A percentile compares a stretch with the other conserved stretches of the same genome.
These are phyloP conservation scores for Delphinapterus leucas DNA, from an alignment of 2,113 vertebrate species.

Conservation along the genomic window DNA sequence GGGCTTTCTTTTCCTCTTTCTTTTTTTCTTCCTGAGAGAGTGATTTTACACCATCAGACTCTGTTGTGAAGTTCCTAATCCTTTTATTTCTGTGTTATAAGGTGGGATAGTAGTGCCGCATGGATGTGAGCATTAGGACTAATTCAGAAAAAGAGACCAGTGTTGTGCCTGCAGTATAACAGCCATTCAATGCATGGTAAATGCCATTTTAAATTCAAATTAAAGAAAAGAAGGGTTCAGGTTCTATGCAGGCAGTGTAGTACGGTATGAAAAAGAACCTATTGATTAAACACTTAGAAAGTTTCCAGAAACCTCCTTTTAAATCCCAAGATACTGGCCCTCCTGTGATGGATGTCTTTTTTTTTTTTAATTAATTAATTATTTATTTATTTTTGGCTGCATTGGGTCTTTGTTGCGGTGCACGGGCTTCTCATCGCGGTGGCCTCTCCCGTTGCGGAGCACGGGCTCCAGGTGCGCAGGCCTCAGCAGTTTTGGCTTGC, in stretches of 20 bases:
- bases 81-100: constrained; percentile 15
- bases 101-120: background rate
- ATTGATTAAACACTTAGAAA: constrained; percentile 74
- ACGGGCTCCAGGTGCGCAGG: too few relatives aligned
- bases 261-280: constrained; percentile 61
- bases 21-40: background rate
- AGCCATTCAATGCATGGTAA: background rate
- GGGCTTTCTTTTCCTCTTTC: background rate
- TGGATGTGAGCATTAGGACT: background rate
- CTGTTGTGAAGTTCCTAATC: constrained; percentile 4
- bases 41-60: background rate
- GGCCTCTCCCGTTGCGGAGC: too few relatives aligned
- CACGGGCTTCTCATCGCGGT: too few relatives aligned
- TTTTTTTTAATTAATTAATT: too few relatives aligned
- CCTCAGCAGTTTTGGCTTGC: too few relatives aligned
- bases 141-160: background rate
- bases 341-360: constrained; percentile 45
- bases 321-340: constrained; percentile 52
- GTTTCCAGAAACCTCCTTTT: constrained; percentile 47
- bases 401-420: too few relatives aligned
- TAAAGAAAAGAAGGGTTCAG: background rate
- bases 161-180: background rate
- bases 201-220: constrained; percentile 7
- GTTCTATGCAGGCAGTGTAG: constrained; percentile 2
- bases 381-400: too few relatives aligned